Evolutionary conservation across 2,888 invertebrate species (phyloP).

Genomic region (Epistrophella euchroma): DNA sequence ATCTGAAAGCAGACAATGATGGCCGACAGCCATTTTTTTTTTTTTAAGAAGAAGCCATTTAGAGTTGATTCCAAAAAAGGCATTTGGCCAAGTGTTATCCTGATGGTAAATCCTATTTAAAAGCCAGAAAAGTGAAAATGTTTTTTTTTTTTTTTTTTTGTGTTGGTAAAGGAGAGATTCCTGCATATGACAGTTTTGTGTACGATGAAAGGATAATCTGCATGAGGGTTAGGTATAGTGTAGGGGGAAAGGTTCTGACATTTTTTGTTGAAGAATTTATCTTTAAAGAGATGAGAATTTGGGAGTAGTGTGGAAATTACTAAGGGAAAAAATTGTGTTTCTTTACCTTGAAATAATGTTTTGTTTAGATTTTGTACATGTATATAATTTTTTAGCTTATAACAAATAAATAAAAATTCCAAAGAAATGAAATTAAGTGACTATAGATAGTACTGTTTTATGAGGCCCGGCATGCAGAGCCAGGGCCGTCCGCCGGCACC

Average conservation of each 20-base stretch:
- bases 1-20: conserved; percentile 58
- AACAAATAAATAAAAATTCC: too few relatives aligned
- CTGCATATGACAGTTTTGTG: conserved; percentile 49
- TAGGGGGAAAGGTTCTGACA: background rate
- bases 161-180: background rate
- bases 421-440: too few relatives aligned
- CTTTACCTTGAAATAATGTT: too few relatives aligned
- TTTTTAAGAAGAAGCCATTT: conserved; percentile 36
- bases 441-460: too few relatives aligned
- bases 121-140: conserved; percentile 53
- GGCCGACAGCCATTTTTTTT: conserved; percentile 41
- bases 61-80: conserved; percentile 39
- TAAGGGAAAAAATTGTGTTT: too few relatives aligned
- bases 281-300: background rate
- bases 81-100: conserved; percentile 65
- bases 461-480: too few relatives aligned
- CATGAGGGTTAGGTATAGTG: background rate
- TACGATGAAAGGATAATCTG: conserved; percentile 8
- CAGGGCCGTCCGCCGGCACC: too few relatives aligned
- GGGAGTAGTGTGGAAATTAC: too few relatives aligned
- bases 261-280: background rate
- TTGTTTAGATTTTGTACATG: too few relatives aligned
- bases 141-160: conserved; percentile 10
- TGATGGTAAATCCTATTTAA: conserved; percentile 66
- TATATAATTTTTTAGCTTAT: too few relatives aligned